These are phyloP conservation scores for Reticulitermes lucifugus DNA, from an alignment of 2,888 invertebrate genomes.

Conservation along the genomic window DNA sequence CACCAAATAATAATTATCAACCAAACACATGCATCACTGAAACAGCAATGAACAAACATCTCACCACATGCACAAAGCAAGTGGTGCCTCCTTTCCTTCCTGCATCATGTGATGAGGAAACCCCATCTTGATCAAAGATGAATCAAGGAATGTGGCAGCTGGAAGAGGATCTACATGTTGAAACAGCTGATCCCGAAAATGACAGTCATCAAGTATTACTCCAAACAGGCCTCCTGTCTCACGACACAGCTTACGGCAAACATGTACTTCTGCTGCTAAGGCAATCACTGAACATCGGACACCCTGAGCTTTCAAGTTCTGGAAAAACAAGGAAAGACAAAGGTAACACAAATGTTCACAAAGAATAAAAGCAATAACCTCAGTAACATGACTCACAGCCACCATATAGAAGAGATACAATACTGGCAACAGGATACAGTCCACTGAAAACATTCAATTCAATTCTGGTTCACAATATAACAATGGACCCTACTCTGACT, in stretches of 20 bases:
- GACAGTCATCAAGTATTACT: constrained; percentile 69
- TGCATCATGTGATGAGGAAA: constrained; percentile 85
- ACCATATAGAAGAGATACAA: too few relatives aligned
- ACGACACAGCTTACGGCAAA: constrained; percentile 87
- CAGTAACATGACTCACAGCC: too few relatives aligned
- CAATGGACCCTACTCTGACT: too few relatives aligned
- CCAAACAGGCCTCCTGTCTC: constrained; percentile 81
- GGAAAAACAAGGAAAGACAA: constrained; percentile 56
- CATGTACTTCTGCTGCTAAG: constrained; percentile 93
- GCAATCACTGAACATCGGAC: constrained; percentile 96
- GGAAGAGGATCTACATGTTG: constrained; percentile 64
- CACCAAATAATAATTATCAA: too few relatives aligned
- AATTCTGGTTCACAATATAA: too few relatives aligned
- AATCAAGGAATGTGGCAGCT: constrained; percentile 77
- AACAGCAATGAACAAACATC: constrained; percentile 55
- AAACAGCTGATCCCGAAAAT: constrained; percentile 59
- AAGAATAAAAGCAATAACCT: too few relatives aligned
- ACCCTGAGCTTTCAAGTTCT: constrained; percentile 81
- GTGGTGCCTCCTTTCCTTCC: constrained; percentile 74
- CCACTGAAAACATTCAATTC: too few relatives aligned
- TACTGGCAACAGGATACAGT: too few relatives aligned
- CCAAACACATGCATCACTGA: too few relatives aligned
- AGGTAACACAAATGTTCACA: too few relatives aligned
- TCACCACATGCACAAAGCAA: constrained; percentile 94
- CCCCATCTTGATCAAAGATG: constrained; percentile 95